Base-by-base conservation (phyloP, 2,888 invertebrate genomes). In the Lasiommata megera region DNA sequence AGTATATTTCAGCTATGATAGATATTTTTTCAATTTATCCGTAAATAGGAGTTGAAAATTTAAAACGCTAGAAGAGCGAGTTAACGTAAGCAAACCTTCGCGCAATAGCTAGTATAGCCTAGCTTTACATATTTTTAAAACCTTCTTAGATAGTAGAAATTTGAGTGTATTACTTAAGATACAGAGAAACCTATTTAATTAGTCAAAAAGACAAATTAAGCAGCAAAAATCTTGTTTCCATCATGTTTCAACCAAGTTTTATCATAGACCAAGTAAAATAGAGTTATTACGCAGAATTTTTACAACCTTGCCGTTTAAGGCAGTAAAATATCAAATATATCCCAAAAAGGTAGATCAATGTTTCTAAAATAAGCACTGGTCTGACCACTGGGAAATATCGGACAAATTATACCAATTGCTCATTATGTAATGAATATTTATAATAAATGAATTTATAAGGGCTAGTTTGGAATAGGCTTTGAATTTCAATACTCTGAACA, bases 371-470 rank as follows among this genome's bases (percentile, higher is more conserved):
- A 36, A 36, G 48, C 12, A 23, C 48, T 23, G 5, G 23, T 23
- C 23, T 23, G 23, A 23, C 23, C 23, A 23, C 23, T 23, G 23
- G 23, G 23, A 23, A 23, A 23, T 23, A 23, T 23, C 23, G 5
- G 36, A 48, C 48, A 48, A 48, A 48, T 48, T 48, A 31, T 46
- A 48, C 36, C 48, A 36, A 48, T 34, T 18, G 18, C 48, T 47
- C 28, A 47, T 31, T 47, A 34, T 3, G 12, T 48, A 34, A 48
- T 48, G 36, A 48, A 48, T 48, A 48, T 48, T 48, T 48, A 48
- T 48, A 23, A 48, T 18, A 11, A 12, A 34, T 36, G 14, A 18
- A 48, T n/a, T 23, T 23, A 23, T 23, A 3, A 23, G 23, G 23
- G 23, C 23, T 23, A 2, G 11, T 11, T 11, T 34, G 11, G 34